These are phyloP conservation scores for Agonopterix heracliana DNA, from an alignment of 2,888 invertebrate species.

Conservation along the genomic window DNA sequence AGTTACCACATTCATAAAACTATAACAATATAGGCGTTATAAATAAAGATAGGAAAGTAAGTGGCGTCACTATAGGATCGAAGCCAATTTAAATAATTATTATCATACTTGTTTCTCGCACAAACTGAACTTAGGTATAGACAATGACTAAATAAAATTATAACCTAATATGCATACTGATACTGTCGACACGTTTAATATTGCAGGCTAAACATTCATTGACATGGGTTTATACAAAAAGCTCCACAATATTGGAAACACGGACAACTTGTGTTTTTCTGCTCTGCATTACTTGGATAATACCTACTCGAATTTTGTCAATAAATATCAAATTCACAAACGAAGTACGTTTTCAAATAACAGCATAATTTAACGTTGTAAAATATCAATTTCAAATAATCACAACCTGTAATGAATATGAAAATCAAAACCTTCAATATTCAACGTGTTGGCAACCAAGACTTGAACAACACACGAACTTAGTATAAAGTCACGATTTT, in stretches of 20 bases:
- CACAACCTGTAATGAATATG: not conserved
- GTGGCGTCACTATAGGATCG: conserved; percentile 66
- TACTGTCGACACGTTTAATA: conserved; percentile 34
- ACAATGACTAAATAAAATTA: conserved; percentile 71
- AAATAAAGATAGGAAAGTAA: conserved; percentile 63
- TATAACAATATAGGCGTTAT: conserved; percentile 52
- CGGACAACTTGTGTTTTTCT: too few species aligned
- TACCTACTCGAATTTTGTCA: too few species aligned
- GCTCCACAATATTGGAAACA: too few species aligned
- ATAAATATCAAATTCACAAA: too few species aligned
- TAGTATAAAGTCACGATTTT: conserved; percentile 49
- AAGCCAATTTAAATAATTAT: conserved; percentile 55
- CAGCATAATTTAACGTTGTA: too few species aligned
- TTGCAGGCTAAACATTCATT: conserved; percentile 1
- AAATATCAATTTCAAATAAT: too few species aligned
- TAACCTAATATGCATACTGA: conserved; percentile 56
- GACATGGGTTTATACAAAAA: too few species aligned
- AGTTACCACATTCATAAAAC: conserved; percentile 45
- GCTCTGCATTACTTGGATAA: too few species aligned
- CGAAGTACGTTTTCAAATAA: too few species aligned
- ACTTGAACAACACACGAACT: conserved; percentile 43
- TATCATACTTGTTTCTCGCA: conserved; percentile 47
- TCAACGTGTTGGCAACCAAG: conserved; percentile 27
- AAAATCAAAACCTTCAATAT: conserved; percentile 16
- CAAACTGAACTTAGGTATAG: conserved; percentile 63